Evolutionary conservation across 1,140 invertebrate species (phyloP), one percentile per base, ranked within the genome.

Genomic region (Conus ventricosus): DNA sequence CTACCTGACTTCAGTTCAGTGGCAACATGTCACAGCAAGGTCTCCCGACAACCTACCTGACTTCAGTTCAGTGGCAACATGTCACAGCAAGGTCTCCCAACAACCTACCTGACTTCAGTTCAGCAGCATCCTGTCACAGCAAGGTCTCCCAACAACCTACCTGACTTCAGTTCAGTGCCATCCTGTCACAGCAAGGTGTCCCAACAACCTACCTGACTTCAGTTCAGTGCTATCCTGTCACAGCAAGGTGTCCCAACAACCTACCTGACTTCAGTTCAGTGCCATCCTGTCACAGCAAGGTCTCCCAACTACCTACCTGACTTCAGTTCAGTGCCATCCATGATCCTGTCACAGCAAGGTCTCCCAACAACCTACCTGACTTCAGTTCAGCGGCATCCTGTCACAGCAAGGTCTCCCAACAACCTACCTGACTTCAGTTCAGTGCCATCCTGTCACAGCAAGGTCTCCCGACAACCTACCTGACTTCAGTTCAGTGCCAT

Each of bases 321-420:
- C 20, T 87, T 87, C 39, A 87, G 51, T 25, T 87, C 85, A n/a
- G 23, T n/a, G n/a, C n/a, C n/a, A n/a, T n/a, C n/a, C n/a, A n/a
- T n/a, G n/a, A n/a, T n/a, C n/a, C n/a, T n/a, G n/a, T n/a, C n/a
- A 39, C 39, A 39, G 39, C 39, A 39, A 39, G 39, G 39, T 39
- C 39, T 39, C 39, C 39, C 39, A 39, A 39, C 39, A 39, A 39
- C 39, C 39, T 39, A 63, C 82, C 82, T 63, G 82, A 81, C 20
- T 87, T 87, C 39, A 87, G 51, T 25, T 87, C 85, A n/a, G 23
- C 25, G 25, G 75, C 78, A 11, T n/a, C n/a, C n/a, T n/a, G n/a
- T n/a, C n/a, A 39, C 39, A 39, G 39, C 39, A 39, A 39, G 39
- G 39, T 39, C 39, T 39, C 39, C 39, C 39, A 39, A 39, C 39